Evolutionary conservation across 2,888 invertebrate genomes (phyloP), one percentile per base, ranked within the genome.

Genomic region (Spisula solida): DNA sequence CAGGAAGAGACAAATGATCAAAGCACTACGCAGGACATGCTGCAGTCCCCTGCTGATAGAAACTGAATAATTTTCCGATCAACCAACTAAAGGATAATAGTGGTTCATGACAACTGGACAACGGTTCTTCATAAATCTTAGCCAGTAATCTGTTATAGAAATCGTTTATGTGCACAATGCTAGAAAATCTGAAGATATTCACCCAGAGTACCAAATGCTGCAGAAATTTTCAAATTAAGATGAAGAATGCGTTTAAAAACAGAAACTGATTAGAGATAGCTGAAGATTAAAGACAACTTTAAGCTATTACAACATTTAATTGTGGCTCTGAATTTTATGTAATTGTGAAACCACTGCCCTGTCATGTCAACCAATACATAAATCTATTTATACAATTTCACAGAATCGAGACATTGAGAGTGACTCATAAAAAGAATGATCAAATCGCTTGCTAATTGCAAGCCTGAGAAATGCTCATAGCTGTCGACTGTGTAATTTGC

Each of bases 51-150:
- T 87, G 84, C 48, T 75, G 81, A 47, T 66, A 55, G 80, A 81
- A 81, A 66, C 51, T 51, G 89, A 87, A 89, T 89, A 87, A 89
- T 89, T 89, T 87, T 85, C 84, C 34, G 75, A 89, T 87, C 87
- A 85, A 55, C 18, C 48, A 34, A 84, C 85, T 55, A 78, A 31
- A 66, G 82, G 81, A 81, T 81, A 87, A 85, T 87, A 47, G 84
- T n/a, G 18, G 78, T 47, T 70, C 41, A 18, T 84, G 84, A 85
- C 82, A 82, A 85, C 78, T 81, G 82, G 78, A 87, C 82, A 85
- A 60, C 60, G 55, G 81, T 78, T 55, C 70, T 31, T 80, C 55
- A 89, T 89, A 89, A 89, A 89, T 89, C 89, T 87, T 78, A 55
- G 75, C 60, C 55, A 56, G 82, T 87, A 87, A 87, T 82, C 75